Evolutionary conservation across 2,113 vertebrate genomes (phyloP).

Genomic region (Sylvia atricapilla): DNA sequence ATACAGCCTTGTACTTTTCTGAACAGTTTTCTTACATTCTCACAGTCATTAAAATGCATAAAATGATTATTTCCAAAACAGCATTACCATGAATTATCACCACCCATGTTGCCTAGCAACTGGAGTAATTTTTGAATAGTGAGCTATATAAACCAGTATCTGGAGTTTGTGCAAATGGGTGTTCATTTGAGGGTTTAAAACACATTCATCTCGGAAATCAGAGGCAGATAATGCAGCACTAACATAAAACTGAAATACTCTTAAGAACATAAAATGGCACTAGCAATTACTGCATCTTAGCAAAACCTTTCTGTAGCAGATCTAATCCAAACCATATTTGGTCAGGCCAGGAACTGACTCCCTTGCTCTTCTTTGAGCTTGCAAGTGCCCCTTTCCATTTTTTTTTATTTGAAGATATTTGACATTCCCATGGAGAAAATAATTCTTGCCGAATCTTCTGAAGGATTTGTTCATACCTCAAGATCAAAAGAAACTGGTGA

Average conservation of each 20-base stretch:
- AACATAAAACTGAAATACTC: slow-evolving; percentile 41
- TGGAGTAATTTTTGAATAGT: slow-evolving; percentile 71
- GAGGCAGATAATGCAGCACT: slow-evolving; percentile 44
- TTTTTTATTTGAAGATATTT: background rate
- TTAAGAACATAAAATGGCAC: slow-evolving; percentile 24
- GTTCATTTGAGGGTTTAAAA: slow-evolving; percentile 60
- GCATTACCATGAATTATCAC: slow-evolving; percentile 64
- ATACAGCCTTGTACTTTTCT: slow-evolving; percentile 14
- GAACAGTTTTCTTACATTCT: slow-evolving; percentile 40
- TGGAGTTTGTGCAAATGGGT: slow-evolving; percentile 69
- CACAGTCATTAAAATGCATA: slow-evolving; percentile 66
- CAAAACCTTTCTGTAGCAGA: background rate
- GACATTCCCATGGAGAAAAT: background rate
- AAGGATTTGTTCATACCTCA: background rate
- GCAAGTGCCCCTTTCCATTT: background rate
- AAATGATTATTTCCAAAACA: slow-evolving; percentile 72
- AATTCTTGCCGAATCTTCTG: background rate
- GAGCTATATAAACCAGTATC: slow-evolving; percentile 54
- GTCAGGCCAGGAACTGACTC: background rate
- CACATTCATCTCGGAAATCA: slow-evolving; percentile 67
- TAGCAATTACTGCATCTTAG: background rate
- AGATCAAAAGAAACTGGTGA: background rate
- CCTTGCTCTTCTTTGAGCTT: background rate
- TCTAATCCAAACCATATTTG: background rate
- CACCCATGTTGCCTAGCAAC: slow-evolving; percentile 75